These are phyloP conservation scores for Eulithis testata DNA, from an alignment of 2,888 invertebrate genomes.

Conservation along the genomic window DNA sequence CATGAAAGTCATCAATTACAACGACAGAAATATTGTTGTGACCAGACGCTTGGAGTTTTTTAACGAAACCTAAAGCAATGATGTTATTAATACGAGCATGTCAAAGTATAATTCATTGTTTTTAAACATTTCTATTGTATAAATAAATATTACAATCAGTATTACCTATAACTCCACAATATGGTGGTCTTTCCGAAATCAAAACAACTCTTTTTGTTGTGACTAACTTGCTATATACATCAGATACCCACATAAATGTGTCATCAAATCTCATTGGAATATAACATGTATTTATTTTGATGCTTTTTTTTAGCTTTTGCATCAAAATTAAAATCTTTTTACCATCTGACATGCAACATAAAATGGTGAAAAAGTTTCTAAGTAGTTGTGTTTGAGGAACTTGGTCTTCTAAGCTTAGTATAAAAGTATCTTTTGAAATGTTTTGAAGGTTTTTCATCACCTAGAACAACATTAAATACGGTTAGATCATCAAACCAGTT, in stretches of 20 bases:
- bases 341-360: constrained; percentile 33
- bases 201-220: constrained; percentile 53
- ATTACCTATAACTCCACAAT: constrained; percentile 59
- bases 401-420: constrained; percentile 51
- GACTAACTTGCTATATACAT: constrained; percentile 51
- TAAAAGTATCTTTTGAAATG: constrained; percentile 47
- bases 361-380: constrained; percentile 27
- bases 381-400: constrained; percentile 43
- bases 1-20: constrained; percentile 73
- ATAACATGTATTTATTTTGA: constrained; percentile 16
- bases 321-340: constrained; percentile 19
- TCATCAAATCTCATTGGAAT: constrained; percentile 52
- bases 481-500: not conserved
- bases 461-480: constrained; percentile 14
- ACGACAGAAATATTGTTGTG: constrained; percentile 72
- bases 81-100: not conserved
- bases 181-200: constrained; percentile 55
- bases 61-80: constrained; percentile 84
- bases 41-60: constrained; percentile 87
- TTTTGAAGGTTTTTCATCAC: constrained; percentile 13
- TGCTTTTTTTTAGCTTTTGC: constrained; percentile 26
- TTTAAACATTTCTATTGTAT: not conserved
- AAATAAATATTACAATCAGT: not conserved
- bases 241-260: constrained; percentile 57
- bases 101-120: not conserved